Conservation (phyloP, 1,140 invertebrate genomes). For the Phocides pigmalion region DNA sequence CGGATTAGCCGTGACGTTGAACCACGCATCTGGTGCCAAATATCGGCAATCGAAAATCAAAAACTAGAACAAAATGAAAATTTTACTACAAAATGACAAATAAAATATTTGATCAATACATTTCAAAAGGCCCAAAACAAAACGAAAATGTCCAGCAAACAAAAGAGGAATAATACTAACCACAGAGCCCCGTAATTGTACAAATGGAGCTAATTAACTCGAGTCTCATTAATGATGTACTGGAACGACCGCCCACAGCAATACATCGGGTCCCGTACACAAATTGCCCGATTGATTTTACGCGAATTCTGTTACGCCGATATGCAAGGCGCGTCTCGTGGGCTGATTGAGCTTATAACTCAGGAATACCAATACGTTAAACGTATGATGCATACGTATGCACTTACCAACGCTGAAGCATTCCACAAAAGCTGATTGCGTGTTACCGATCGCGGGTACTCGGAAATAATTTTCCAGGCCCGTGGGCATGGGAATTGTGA, state of each 20-base stretch:
- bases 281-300: constrained; percentile 42
- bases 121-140: background rate
- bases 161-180: constrained; percentile 16
- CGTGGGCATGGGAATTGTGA: constrained; percentile 1
- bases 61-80: no score
- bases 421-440: constrained; percentile 14
- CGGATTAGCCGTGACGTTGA: no score
- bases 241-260: constrained; percentile 14
- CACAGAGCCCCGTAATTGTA: constrained; percentile 21
- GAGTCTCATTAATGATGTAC: constrained; percentile 31
- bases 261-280: constrained; percentile 33
- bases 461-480: constrained; percentile 17
- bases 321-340: constrained; percentile 44
- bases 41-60: no score
- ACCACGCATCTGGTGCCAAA: no score
- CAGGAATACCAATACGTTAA: constrained; percentile 6
- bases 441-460: constrained; percentile 15
- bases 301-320: constrained; percentile 40
- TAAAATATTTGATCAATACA: background rate
- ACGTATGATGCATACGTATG: background rate
- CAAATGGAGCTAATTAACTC: constrained; percentile 31
- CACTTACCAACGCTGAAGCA: background rate
- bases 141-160: background rate
- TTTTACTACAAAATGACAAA: no score
- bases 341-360: constrained; percentile 43